Percentiles rank a stretch among this genome's conserved stretches.
phyloP scores from a whole-genome alignment of 2,113 vertebrate species.

The Tringa solitaria region DNA sequence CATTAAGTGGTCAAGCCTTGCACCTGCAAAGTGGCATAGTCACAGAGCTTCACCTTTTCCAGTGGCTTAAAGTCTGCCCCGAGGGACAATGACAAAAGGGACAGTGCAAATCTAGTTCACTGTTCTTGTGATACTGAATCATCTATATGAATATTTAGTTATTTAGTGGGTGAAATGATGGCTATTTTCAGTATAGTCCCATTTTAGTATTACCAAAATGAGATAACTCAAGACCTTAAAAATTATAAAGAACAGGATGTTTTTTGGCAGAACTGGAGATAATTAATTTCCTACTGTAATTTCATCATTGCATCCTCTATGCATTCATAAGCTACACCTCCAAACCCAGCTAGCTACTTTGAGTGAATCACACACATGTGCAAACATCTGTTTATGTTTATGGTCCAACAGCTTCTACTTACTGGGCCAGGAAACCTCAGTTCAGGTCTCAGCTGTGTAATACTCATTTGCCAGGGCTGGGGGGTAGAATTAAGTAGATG shows the following conservation, averaged over 20 bases:
- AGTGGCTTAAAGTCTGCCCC: background rate
- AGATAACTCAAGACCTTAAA: background rate
- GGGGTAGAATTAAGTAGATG: background rate
- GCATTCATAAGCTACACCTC: background rate
- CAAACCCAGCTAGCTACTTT: background rate
- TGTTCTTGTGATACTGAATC: background rate
- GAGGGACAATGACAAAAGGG: background rate
- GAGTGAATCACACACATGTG: background rate
- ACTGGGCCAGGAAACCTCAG: background rate
- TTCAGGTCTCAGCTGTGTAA: background rate
- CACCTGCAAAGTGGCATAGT: background rate
- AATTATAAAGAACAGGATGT: background rate
- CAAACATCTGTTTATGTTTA: constrained; percentile 8
- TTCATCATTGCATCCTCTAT: background rate
- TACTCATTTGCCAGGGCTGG: background rate
- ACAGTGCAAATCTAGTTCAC: background rate
- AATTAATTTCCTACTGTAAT: background rate
- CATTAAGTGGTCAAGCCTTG: background rate
- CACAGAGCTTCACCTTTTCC: background rate
- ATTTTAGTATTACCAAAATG: background rate
- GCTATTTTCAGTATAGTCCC: background rate
- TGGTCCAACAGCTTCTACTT: background rate
- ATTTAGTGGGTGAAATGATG: background rate
- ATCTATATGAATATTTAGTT: background rate
- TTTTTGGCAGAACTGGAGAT: background rate